These are phyloP conservation scores for Tortrix viridana DNA, from an alignment of 2,888 invertebrate species.

Conservation along the genomic window DNA sequence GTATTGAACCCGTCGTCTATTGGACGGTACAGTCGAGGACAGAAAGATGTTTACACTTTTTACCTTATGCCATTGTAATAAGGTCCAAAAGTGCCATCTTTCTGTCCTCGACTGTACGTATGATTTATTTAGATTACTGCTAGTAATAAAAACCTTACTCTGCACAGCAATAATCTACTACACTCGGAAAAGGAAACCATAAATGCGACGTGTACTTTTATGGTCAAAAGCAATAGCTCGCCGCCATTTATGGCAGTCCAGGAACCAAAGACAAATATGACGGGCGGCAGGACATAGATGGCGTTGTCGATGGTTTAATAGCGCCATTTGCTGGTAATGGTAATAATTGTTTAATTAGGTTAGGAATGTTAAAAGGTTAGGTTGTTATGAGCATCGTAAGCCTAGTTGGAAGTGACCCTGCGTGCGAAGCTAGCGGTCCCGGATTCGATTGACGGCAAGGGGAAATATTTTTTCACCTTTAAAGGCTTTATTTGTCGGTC, in stretches of 20 bases:
- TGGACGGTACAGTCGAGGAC: too few species aligned
- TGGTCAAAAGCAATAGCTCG: constrained; percentile 12
- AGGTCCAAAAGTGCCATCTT: too few species aligned
- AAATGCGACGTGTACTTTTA: constrained; percentile 4
- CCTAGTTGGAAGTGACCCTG: too few species aligned
- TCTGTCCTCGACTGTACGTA: too few species aligned
- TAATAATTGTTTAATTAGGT: constrained; percentile 10
- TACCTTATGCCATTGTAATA: too few species aligned
- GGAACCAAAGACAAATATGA: constrained; percentile 14
- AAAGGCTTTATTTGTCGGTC: too few species aligned
- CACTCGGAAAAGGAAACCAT: constrained; percentile 10
- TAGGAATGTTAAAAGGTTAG: not conserved
- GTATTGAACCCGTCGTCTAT: too few species aligned
- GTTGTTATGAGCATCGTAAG: not conserved
- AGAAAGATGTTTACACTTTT: too few species aligned
- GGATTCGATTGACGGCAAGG: too few species aligned
- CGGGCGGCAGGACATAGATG: not conserved
- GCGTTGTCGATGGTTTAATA: constrained; percentile 5
- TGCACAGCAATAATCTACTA: not conserved
- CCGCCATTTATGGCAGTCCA: not conserved
- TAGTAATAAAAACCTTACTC: not conserved
- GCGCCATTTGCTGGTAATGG: not conserved
- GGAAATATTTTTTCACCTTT: too few species aligned
- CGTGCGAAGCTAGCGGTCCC: too few species aligned
- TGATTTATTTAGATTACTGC: too few species aligned